phyloP scores from a whole-genome alignment of 1,140 invertebrate species.

The Homarus americanus region DNA sequence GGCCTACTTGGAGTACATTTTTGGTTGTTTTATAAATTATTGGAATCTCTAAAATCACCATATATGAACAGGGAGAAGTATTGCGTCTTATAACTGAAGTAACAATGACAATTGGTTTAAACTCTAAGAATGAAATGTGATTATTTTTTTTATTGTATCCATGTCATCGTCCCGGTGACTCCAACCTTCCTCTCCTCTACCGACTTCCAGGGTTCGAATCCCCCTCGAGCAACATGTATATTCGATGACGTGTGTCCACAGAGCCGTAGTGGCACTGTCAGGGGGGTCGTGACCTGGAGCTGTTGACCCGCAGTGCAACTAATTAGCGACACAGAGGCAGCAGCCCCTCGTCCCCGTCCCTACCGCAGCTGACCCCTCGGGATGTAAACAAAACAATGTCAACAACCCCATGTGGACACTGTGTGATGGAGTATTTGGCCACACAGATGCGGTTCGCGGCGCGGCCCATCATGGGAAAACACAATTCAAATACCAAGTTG shows the following conservation, averaged over 20 bases:
- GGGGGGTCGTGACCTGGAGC: background rate
- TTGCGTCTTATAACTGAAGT: no score
- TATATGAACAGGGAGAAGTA: no score
- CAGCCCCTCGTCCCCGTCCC: background rate
- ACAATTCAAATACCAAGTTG: background rate
- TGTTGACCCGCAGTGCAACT: background rate
- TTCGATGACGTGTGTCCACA: background rate
- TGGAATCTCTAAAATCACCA: no score
- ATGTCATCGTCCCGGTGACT: no score
- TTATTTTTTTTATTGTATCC: no score
- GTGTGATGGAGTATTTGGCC: background rate
- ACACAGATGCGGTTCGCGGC: background rate
- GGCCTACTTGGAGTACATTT: no score
- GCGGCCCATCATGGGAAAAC: background rate
- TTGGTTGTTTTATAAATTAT: no score
- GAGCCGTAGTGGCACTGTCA: background rate
- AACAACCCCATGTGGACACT: background rate
- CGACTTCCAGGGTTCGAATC: background rate
- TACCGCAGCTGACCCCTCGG: background rate
- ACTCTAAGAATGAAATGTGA: no score
- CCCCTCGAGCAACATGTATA: background rate
- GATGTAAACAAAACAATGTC: background rate
- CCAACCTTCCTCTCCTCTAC: no score
- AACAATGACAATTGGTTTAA: no score
- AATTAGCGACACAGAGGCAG: background rate